Conservation (phyloP, 2,113 vertebrate genomes). For the Python bivittatus region DNA sequence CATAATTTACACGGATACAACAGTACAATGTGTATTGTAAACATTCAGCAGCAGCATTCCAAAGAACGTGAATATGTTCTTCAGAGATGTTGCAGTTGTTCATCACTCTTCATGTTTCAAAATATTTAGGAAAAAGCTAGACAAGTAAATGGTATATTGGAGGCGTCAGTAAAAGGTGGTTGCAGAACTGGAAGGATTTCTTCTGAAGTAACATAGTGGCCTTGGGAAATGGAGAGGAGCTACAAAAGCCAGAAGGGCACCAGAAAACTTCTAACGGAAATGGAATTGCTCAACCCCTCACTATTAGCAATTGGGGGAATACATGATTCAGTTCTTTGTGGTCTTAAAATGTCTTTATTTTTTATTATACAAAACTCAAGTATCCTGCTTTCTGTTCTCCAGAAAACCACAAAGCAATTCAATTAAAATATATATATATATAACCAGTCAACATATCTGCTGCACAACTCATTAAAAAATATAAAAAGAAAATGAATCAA, state of each 20-base stretch:
- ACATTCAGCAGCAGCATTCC: neutral
- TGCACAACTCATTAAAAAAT: neutral
- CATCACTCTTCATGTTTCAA: neutral
- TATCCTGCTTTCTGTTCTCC: neutral
- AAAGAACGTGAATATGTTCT: neutral
- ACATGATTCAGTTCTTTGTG: neutral
- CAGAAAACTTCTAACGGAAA: neutral
- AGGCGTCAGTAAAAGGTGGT: neutral
- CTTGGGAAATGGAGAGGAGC: too few species aligned
- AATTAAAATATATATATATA: neutral
- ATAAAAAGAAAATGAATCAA: neutral
- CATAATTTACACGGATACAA: neutral
- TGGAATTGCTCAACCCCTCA: neutral
- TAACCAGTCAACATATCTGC: neutral
- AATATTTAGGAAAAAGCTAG: neutral
- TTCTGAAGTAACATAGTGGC: neutral
- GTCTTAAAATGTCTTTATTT: neutral
- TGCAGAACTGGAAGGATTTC: neutral
- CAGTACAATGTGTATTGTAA: neutral
- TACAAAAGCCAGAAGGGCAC: neutral
- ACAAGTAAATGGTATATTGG: neutral
- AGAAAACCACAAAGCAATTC: neutral
- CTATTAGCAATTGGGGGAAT: neutral
- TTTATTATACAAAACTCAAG: neutral
- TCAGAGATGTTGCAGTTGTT: neutral